Evolutionary conservation across 2,888 invertebrate species (phyloP).

Genomic region (Reticulitermes lucifugus): DNA sequence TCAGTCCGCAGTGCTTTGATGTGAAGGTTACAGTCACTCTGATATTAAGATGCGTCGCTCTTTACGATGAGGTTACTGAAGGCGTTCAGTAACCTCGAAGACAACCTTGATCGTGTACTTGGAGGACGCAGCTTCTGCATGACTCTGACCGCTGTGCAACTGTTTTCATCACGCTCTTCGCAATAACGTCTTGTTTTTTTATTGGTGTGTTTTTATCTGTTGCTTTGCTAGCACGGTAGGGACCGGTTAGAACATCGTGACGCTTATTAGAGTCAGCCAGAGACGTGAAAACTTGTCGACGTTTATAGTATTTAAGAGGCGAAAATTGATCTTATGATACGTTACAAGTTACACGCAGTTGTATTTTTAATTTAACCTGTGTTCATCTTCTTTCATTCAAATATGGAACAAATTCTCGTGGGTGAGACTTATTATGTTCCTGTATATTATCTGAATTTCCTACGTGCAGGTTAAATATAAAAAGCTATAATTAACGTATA

Average conservation of each 20-base stretch:
- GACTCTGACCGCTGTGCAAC: background rate
- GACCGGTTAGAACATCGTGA: background rate
- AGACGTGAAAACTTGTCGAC: background rate
- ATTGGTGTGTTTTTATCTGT: background rate
- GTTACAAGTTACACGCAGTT: no score
- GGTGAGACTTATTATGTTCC: no score
- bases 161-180: background rate
- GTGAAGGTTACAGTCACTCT: no score
- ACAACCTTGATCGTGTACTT: conserved; percentile 16
- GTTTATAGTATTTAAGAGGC: background rate
- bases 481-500: no score
- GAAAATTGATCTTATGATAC: background rate
- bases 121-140: conserved; percentile 4
- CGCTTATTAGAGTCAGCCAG: background rate
- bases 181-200: background rate
- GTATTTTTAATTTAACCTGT: no score
- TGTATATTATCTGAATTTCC: no score
- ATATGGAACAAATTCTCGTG: no score
- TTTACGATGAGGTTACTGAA: background rate
- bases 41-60: no score
- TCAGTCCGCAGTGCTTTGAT: no score
- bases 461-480: no score
- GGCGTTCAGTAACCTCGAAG: background rate
- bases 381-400: no score
- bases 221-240: background rate